Percentiles rank a stretch among this genome's conserved stretches.
Evolutionary conservation across 2,888 invertebrate species (phyloP).

Genomic region (Drosophila sordidula): DNA sequence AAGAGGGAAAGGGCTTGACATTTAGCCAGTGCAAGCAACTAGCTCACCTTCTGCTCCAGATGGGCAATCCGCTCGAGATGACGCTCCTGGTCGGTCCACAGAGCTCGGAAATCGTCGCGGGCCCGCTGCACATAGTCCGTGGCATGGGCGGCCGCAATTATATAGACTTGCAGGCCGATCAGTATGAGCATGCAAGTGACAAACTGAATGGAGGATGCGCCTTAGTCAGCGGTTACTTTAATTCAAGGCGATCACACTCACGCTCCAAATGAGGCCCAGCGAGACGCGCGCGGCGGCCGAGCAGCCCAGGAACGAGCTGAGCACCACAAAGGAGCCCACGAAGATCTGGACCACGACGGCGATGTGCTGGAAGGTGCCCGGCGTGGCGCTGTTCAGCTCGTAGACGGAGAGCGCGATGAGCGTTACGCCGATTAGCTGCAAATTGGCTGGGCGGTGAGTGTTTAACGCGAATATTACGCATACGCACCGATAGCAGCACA

Average conservation of each 20-base stretch:
- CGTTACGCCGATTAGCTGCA: slow-evolving; percentile 76
- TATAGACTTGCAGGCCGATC: slow-evolving; percentile 88
- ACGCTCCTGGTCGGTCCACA: slow-evolving; percentile 69
- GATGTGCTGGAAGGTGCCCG: slow-evolving; percentile 81
- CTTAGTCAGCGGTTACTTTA: not conserved
- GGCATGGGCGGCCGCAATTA: slow-evolving; percentile 78
- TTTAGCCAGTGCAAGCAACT: not conserved
- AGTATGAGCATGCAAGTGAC: slow-evolving; percentile 89
- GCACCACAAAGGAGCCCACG: slow-evolving; percentile 90
- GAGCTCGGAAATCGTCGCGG: slow-evolving; percentile 62
- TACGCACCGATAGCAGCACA: slow-evolving; percentile 81
- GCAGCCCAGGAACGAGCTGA: slow-evolving; percentile 95
- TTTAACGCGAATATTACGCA: slow-evolving; percentile 46
- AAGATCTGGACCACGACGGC: slow-evolving; percentile 86
- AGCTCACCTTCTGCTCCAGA: slow-evolving; percentile 68
- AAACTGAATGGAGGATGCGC: slow-evolving; percentile 86
- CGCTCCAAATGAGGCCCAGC: slow-evolving; percentile 93
- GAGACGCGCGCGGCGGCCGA: slow-evolving; percentile 94
- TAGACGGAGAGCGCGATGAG: slow-evolving; percentile 79
- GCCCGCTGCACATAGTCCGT: slow-evolving; percentile 78
- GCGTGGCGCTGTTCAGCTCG: slow-evolving; percentile 78
- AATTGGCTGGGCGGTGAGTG: not conserved
- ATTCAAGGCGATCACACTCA: slow-evolving; percentile 85
- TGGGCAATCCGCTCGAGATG: slow-evolving; percentile 61
- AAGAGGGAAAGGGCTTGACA: not conserved